Percentiles rank a stretch among this genome's conserved stretches.
These are phyloP conservation scores for Hippocampus abdominalis DNA, from an alignment of 2,113 vertebrate genomes.

Conservation along the genomic window DNA sequence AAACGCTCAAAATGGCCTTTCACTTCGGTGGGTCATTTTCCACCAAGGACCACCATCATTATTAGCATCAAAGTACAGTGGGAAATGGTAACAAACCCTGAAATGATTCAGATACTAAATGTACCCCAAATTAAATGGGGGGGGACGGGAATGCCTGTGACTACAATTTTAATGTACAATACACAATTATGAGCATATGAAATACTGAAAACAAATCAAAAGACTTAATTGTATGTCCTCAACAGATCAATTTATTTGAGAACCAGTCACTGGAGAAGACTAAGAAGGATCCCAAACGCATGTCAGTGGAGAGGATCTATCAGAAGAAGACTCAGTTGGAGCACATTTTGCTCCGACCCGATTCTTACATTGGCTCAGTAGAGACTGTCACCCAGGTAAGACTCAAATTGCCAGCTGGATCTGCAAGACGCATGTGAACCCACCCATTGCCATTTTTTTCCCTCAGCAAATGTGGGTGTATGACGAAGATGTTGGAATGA, in stretches of 20 bases:
- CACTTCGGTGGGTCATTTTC: not conserved
- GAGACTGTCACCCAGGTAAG: conserved; percentile 89
- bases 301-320: conserved; percentile 93
- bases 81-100: too few species aligned
- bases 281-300: conserved; percentile 78
- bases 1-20: not conserved
- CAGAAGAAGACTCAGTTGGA: conserved; percentile 98
- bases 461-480: conserved; percentile 97
- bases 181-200: too few species aligned
- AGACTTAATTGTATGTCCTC: not conserved
- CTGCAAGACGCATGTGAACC: not conserved
- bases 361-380: conserved; percentile 96
- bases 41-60: not conserved
- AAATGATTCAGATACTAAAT: not conserved
- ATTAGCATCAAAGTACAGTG: too few species aligned
- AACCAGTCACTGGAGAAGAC: conserved; percentile 75
- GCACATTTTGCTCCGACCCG: conserved; percentile 96
- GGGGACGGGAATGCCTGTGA: too few species aligned
- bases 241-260: conserved; percentile 68
- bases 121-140: not conserved
- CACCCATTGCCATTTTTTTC: conserved; percentile 3
- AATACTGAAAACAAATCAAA: not conserved
- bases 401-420: not conserved
- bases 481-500: conserved; percentile 83
- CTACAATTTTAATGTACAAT: too few species aligned